Conservation (phyloP, 2,888 invertebrate species). For the Drosophila barbarae region DNA sequence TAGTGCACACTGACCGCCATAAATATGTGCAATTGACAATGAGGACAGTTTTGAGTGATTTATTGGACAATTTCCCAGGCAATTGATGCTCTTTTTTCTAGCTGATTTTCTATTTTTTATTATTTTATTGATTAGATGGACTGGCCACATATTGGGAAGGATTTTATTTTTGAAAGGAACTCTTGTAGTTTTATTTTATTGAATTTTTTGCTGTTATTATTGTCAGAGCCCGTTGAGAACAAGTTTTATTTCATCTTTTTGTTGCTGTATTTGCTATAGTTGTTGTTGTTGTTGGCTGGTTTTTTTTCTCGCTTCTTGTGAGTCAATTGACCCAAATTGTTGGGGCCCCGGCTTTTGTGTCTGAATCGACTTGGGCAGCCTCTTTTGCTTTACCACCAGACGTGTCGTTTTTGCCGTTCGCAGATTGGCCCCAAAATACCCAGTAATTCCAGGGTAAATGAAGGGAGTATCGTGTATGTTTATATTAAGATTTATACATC, state of each 20-base stretch:
- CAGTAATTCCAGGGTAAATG: neutral
- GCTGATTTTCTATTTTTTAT: conserved; percentile 3
- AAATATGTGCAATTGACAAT: conserved; percentile 33
- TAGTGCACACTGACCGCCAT: conserved; percentile 10
- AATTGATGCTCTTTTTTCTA: conserved; percentile 26
- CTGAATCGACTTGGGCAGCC: conserved; percentile 44
- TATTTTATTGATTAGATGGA: conserved; percentile 40
- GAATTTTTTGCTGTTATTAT: conserved; percentile 60
- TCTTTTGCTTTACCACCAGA: conserved; percentile 36
- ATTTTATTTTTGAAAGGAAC: conserved; percentile 21
- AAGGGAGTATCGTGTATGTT: neutral
- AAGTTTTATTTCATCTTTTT: conserved; percentile 49
- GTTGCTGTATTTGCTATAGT: neutral
- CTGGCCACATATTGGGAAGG: conserved; percentile 29
- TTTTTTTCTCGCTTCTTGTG: conserved; percentile 53
- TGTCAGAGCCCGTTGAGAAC: conserved; percentile 67
- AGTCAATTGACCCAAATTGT: conserved; percentile 72
- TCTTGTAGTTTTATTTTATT: conserved; percentile 8
- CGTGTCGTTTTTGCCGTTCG: conserved; percentile 47
- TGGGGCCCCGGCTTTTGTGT: conserved; percentile 60
- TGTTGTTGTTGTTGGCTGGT: conserved; percentile 7
- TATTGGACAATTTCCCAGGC: conserved; percentile 32
- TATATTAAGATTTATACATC: neutral
- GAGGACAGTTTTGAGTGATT: conserved; percentile 36
- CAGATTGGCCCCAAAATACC: conserved; percentile 36